Evolutionary conservation across 2,888 invertebrate genomes (phyloP), one percentile per base, ranked within the genome.

Genomic region (Exocentrus adspersus): DNA sequence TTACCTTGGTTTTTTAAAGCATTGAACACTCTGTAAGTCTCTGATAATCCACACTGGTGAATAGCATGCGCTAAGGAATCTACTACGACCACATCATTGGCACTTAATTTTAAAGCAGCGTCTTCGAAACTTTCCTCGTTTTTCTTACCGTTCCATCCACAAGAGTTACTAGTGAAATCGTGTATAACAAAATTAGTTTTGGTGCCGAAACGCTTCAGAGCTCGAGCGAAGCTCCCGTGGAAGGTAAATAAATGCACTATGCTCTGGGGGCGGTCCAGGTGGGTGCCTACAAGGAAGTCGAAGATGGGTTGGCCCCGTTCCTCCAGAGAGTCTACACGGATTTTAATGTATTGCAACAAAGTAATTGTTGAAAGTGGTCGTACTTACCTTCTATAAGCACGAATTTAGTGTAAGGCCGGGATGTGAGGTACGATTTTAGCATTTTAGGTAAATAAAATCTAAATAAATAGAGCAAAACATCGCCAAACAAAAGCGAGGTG

Each of bases 41-140:
- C 68, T 21, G 62, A 57, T 21, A 79, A 52, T 30, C 78, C 79
- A 70, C 75, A 76, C 30, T 72, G 72, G 41, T 75, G 74, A 41
- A 80, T 75, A 10, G 75, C 64, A 70, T 80, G 78, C 10, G 73
- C 72, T 56, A 82, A 67, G 1, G 81, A 81, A 70, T 82, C 80
- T 20, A 82, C 70, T 19, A 81, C 67, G 12, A 82, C 60, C 9
- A 80, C 65, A 37, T 72, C 68, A 10, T 70, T 71, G n/a, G 24
- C 51, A 16, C 64, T 67, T 30, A 76, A 62, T 43, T 61, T 65
- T 10, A 51, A 60, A 20, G 73, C n/a, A n/a, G 66, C 48, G 1
- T 61, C 53, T 21, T 73, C 62, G 14, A 79, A 71, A 54, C 67
- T 59, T 2, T 42, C 52, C 6, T 50, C 56, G 32, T 52, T 57